phyloP scores from a whole-genome alignment of 2,797 vertebrate genomes.

The Yasuhikotakia modesta region DNA sequence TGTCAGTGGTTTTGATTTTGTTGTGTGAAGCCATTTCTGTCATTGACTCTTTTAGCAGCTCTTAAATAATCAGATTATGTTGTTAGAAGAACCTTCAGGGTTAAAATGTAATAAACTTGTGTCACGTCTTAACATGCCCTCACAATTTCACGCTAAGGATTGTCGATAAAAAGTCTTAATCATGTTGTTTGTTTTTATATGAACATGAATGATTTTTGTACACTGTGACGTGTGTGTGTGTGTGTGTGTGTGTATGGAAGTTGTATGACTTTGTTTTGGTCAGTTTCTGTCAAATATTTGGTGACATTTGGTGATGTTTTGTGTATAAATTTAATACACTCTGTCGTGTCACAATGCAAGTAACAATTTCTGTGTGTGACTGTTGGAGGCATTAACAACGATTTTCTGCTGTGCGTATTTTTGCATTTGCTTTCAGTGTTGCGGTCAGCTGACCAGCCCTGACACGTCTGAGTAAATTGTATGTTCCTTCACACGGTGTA shows the following conservation, averaged over 20 bases:
- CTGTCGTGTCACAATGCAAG: neutral
- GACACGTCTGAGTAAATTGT: constrained; percentile 67
- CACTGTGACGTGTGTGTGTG: no score
- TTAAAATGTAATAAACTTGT: constrained; percentile 11
- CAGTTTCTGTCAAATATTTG: neutral
- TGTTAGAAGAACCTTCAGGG: constrained; percentile 3
- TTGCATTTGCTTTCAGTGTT: constrained; percentile 29
- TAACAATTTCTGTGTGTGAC: constrained; percentile 38
- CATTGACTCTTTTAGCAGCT: neutral
- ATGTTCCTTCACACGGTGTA: constrained; percentile 73
- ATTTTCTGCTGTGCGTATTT: constrained; percentile 43
- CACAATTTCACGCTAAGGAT: neutral
- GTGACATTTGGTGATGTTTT: neutral
- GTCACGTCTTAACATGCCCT: neutral
- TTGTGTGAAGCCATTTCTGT: constrained; percentile 10
- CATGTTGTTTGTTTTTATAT: neutral
- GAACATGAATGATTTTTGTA: neutral
- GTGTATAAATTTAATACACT: neutral
- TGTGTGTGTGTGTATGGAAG: neutral
- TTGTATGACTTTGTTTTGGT: neutral
- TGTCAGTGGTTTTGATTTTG: neutral
- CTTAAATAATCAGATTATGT: constrained; percentile 7
- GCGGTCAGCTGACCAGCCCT: constrained; percentile 8
- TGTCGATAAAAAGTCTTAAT: constrained; percentile 32
- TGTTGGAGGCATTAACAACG: constrained; percentile 32